Base-by-base conservation (phyloP, 2,113 vertebrate species). In the Coracopsis vasa region DNA sequence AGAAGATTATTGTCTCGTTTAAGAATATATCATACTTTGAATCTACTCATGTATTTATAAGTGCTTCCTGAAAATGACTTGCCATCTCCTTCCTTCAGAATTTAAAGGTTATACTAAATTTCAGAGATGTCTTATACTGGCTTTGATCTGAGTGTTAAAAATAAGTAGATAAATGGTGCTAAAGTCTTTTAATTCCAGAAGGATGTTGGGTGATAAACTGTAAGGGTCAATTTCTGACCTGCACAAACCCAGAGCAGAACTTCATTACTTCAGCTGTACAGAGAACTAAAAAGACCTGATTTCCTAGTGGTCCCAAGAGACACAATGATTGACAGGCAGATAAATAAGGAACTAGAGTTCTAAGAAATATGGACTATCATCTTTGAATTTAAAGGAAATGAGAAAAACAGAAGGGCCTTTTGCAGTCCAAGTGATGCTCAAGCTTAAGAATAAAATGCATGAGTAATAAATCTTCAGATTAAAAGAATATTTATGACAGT, bases 351-450 rank as follows among this genome's bases (percentile, higher is more conserved):
- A 91, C 41, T 29, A 64, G 35, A 90, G 19, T 88, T 93, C 56
- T 90, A 92, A 86, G 80, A 95, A 95, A 91, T 91, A 92, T 58
- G n/a, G 71, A 65, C 61, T 64, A 92, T 50, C 67, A 92, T 50
- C 67, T 95, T 79, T 88, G 60, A 96, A 82, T 90, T 92, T 54
- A 92, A 39, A 94, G 94, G 84, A 94, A 97, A 95, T 82, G 69
- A 88, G 75, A 82, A 86, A 94, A 86, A 47, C 79, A 86, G 67
- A 93, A 90, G 10, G 44, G 45, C 12, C 37, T 86, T 96, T 51
- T 73, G 58, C 78, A 86, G 81, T 69, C 54, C 33, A 41, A 48
- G 33, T 39, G 53, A 82, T 92, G 8, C 33, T 20, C 18, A 96
- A 56, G 42, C 11, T 90, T 92, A 92, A 77, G 37, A 80, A 83